phyloP scores from a whole-genome alignment of 2,888 invertebrate genomes.

The Aporophyla lueneburgensis region DNA sequence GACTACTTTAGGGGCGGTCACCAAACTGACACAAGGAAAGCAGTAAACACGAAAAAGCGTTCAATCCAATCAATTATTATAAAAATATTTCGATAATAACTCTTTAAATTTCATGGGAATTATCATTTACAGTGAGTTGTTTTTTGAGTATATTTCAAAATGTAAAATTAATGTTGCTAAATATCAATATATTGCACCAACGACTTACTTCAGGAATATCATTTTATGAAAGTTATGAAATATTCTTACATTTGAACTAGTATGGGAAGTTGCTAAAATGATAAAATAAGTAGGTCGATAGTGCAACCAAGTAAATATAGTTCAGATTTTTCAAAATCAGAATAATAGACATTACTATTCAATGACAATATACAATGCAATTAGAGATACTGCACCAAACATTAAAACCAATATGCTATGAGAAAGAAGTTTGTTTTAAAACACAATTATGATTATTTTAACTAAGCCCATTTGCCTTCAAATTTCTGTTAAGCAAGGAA shows the following conservation, averaged over 20 bases:
- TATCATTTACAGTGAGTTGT: slow-evolving; percentile 88
- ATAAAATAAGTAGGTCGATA: slow-evolving; percentile 77
- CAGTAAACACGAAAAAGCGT: slow-evolving; percentile 92
- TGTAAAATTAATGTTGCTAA: slow-evolving; percentile 78
- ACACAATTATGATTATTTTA: slow-evolving; percentile 82
- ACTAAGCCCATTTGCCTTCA: slow-evolving; percentile 89
- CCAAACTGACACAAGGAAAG: slow-evolving; percentile 92
- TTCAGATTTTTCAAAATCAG: slow-evolving; percentile 79
- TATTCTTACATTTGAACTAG: background rate
- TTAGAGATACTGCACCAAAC: slow-evolving; percentile 90
- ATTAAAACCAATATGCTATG: slow-evolving; percentile 88
- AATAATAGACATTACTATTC: slow-evolving; percentile 84
- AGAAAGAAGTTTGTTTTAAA: slow-evolving; percentile 82
- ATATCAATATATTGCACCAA: slow-evolving; percentile 73
- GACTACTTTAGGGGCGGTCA: slow-evolving; percentile 90
- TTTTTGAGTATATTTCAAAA: slow-evolving; percentile 88
- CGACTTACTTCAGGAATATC: slow-evolving; percentile 76
- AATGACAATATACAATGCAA: slow-evolving; percentile 90
- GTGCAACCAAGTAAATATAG: slow-evolving; percentile 77
- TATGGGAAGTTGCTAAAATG: slow-evolving; percentile 4
- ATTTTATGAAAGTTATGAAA: slow-evolving; percentile 1
- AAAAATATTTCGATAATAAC: slow-evolving; percentile 86
- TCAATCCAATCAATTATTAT: slow-evolving; percentile 91
- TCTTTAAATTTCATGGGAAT: slow-evolving; percentile 80
- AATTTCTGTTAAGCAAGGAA: slow-evolving; percentile 82